These are phyloP conservation scores for Palythoa grandis DNA, from an alignment of 92 coral and sea anemone genomes.

Conservation along the genomic window DNA sequence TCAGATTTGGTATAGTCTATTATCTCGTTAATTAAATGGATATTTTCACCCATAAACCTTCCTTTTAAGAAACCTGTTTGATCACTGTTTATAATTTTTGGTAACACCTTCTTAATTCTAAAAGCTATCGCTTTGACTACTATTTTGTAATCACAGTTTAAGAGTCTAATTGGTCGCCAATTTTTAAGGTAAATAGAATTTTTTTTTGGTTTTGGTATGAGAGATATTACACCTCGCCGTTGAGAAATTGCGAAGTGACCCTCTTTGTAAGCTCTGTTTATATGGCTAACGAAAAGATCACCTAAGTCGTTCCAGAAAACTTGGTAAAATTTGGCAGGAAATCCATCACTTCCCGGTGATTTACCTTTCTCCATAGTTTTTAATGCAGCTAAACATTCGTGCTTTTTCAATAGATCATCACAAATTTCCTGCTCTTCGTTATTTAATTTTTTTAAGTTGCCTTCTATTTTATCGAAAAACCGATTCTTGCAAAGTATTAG, in stretches of 20 bases:
- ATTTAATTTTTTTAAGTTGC: neutral
- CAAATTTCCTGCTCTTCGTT: neutral
- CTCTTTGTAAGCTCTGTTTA: conserved; percentile 15
- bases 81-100: neutral
- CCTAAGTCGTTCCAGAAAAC: neutral
- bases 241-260: neutral
- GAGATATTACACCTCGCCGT: neutral
- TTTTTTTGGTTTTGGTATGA: neutral
- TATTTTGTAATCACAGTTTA: neutral
- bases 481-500: neutral
- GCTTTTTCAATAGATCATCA: neutral
- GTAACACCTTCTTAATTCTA: neutral
- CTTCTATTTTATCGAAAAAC: neutral
- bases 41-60: neutral
- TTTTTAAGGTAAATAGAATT: neutral
- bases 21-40: neutral
- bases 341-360: conserved; percentile 39
- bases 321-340: conserved; percentile 13
- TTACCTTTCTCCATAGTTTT: conserved; percentile 35
- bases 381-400: conserved; percentile 20
- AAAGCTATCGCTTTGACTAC: neutral
- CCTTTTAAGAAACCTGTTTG: conserved; percentile 6
- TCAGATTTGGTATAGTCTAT: neutral
- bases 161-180: neutral
- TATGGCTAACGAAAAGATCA: neutral